Evolutionary conservation across 2,888 invertebrate genomes (phyloP), one percentile per base, ranked within the genome.

Genomic region (Hesperia comma): DNA sequence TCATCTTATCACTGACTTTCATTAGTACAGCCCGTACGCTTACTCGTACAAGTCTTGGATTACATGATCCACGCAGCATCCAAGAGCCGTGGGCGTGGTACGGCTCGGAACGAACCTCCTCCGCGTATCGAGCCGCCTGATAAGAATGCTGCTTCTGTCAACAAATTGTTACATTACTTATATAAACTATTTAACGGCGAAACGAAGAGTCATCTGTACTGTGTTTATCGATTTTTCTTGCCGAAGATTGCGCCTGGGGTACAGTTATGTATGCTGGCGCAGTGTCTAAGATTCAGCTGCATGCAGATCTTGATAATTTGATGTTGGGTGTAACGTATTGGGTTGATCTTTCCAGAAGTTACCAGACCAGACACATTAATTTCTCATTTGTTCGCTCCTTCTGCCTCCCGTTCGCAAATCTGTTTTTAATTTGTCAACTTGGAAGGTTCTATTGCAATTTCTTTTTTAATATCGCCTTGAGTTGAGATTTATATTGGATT

Each of bases 111-210:
- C 85, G 87, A 80, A 66, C 66, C 58, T 60, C 54, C 64, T 64
- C 60, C 58, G 60, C 77, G 79, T 80, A 79, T 84, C 83, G 86
- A 83, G 83, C 79, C 84, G 81, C 81, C 82, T 90, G 91, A 91
- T 90, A 90, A 89, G 82, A 82, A 75, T 86, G 83, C 86, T 83
- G 83, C 80, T 78, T 83, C 85, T 90, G 88, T 92, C 92, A 91
- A 90, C 90, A 91, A 91, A 90, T 87, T 79, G 78, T 82, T 78
- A 80, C 76, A 82, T 86, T 85, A 61, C 54, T 49, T 67, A 82
- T 77, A 81, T 83, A 84, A 83, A 83, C 70, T 75, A 70, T 73
- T 73, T 74, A 75, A 75, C 69, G 72, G 74, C 75, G 74, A 76
- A 82, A 75, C 76, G 75, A 78, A 79, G 75, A 79, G 72, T 77